Evolutionary conservation across 1,140 invertebrate species (phyloP), one percentile per base, ranked within the genome.

Genomic region (Archivesica marissinica): DNA sequence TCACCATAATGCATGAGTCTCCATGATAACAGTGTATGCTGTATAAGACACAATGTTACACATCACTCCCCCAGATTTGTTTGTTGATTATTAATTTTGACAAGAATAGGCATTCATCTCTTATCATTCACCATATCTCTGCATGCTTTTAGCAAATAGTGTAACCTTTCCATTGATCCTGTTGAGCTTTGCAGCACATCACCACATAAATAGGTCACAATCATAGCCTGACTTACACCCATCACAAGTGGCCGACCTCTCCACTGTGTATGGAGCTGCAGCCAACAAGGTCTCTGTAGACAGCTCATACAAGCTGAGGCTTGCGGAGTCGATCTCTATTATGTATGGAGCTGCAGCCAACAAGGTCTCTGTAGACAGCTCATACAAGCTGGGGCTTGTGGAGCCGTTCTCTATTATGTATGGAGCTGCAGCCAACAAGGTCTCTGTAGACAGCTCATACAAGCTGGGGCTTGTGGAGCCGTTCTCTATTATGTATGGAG

Each of bases 81-180:
- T 64, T 64, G 28, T 64, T 64, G 38, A 20, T 64, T 64, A 64
- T 64, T 35, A 64, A 64, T 17, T 64, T 33, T 64, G 59, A 64
- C 59, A 64, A 17, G 59, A 30, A 25, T n/a, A n/a, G 15, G 33
- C 59, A 35, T 64, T 64, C 30, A 64, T 64, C 59, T 64, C 2
- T n/a, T 64, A 64, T 33, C 30, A 64, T 33, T 64, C 7, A n/a
- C 9, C 30, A 64, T 64, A 64, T 64, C 30, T 64, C 38, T 25
- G 25, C 59, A 64, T 4, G 30, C 30, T 35, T 33, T 64, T 30
- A 13, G 33, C 54, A 33, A 17, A 35, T 4, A 17, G 11, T 64
- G 59, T 35, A 35, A 64, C 20, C 33, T 64, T 64, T 30, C 59
- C 28, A 64, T 35, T 35, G 28, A n/a, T n/a, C n/a, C n/a, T n/a